A percentile compares a stretch with the other conserved stretches of the same genome.
Conservation (phyloP, 2,113 vertebrate genomes). For the Gavia stellata region DNA sequence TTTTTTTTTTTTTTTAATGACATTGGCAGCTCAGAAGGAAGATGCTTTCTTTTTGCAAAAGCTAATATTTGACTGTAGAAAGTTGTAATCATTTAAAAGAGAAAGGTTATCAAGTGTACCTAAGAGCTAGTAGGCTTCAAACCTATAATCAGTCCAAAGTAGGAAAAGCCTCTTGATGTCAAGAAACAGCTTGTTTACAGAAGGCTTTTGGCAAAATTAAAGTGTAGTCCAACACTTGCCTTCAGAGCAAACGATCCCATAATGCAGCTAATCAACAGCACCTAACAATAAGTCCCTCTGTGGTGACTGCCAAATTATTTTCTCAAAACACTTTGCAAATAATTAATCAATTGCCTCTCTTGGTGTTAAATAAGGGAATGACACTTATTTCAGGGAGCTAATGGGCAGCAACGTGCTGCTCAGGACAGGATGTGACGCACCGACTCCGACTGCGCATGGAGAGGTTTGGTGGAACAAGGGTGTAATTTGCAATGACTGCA, state of each 20-base stretch:
- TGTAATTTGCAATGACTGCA: not conserved
- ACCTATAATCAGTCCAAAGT: not conserved
- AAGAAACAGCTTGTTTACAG: constrained; percentile 13
- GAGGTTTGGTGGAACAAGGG: not conserved
- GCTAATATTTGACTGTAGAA: not conserved
- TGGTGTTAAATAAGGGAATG: not conserved
- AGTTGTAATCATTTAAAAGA: not conserved
- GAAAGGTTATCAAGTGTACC: not conserved
- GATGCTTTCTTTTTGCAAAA: not conserved
- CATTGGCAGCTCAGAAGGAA: not conserved
- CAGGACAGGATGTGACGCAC: not conserved
- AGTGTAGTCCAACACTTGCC: not conserved
- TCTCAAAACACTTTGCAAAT: not conserved
- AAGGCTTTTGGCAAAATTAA: constrained; percentile 9
- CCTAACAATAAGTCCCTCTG: not conserved
- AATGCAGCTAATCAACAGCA: not conserved
- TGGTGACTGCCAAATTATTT: not conserved
- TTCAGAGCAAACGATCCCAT: not conserved
- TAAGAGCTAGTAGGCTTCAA: not conserved
- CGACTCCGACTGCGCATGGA: accelerated
- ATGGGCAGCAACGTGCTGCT: accelerated
- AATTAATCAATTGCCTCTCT: not conserved
- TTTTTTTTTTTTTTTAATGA: not conserved
- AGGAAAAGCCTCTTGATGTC: not conserved
- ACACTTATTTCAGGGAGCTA: not conserved